Evolutionary conservation across 2,888 invertebrate genomes (phyloP), one percentile per base, ranked within the genome.

Genomic region (Lomographa bimaculata): DNA sequence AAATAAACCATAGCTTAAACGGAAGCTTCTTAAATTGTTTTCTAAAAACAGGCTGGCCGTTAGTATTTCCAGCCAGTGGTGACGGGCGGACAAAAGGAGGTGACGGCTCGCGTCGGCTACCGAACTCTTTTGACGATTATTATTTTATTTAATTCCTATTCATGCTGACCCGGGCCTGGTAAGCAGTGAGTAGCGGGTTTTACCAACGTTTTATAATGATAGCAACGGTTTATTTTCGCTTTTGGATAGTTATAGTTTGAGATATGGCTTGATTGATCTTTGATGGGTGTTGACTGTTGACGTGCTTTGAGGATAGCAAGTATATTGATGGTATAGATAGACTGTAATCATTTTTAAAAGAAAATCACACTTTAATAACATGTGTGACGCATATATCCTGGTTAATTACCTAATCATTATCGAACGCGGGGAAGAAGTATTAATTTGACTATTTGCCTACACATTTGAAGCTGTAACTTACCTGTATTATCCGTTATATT

Each of bases 1-100:
- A 77, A 79, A 78, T 79, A 81, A 80, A 83, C 78, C 66, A 55
- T 26, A 54, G 56, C 54, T 47, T 60, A 79, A 84, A 85, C 85
- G 86, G 87, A 81, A 86, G 85, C 86, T 71, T 77, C 78, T 80
- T 78, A 77, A 77, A 82, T 73, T 85, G 84, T 87, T 86, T 86
- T 83, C 73, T 79, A 80, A 80, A 83, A 86, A 85, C 86, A 84
- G 71, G 69, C 58, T 38, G 69, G 67, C 79, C 80, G 81, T 77
- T 80, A 79, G 70, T 66, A 57, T 67, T 56, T 65, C 68, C 58
- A 71, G 71, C 65, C 64, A 64, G 57, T 39, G 56, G 50, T 74
- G 78, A 77, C 55, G 61, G 48, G 41, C 38, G 46, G 45, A 80
- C 77, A 80, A 80, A 63, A 58, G 50, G 54, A 53, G 46, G 10